phyloP scores from a whole-genome alignment of 2,113 vertebrate species.

The Pristiophorus japonicus region DNA sequence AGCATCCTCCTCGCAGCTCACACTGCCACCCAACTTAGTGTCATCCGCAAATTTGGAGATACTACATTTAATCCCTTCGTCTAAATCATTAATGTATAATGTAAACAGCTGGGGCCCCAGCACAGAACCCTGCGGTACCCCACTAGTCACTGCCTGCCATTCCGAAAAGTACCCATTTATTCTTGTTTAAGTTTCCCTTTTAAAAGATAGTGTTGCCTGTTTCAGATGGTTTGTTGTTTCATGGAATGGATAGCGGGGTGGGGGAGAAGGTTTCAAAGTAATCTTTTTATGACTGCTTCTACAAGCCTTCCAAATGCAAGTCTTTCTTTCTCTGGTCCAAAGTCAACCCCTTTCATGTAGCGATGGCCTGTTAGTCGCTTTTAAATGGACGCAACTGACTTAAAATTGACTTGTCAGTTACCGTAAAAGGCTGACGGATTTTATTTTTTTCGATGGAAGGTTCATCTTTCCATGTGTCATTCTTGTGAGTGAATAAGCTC shows the following conservation, averaged over 20 bases:
- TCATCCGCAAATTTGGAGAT: too few relatives aligned
- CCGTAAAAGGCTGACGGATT: background rate
- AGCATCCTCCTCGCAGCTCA: too few relatives aligned
- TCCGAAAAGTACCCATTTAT: too few relatives aligned
- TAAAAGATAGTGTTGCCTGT: background rate
- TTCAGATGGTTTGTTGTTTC: background rate
- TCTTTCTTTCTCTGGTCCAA: background rate
- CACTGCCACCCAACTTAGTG: too few relatives aligned
- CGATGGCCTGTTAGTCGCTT: background rate
- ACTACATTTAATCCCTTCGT: too few relatives aligned
- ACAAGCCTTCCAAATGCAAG: background rate
- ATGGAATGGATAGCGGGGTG: background rate
- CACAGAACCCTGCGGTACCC: too few relatives aligned
- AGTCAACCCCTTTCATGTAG: background rate
- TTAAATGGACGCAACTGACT: background rate
- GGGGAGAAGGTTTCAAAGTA: background rate
- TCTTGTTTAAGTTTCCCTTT: too few relatives aligned
- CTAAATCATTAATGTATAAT: too few relatives aligned
- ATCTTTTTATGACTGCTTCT: background rate
- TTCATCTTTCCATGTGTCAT: background rate
- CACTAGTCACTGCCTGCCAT: too few relatives aligned
- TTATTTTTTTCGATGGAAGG: background rate
- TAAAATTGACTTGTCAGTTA: background rate
- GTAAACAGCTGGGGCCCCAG: too few relatives aligned
- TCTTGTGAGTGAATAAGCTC: background rate